Conservation (phyloP, 2,797 vertebrate species). For the Sebastes cheni region DNA sequence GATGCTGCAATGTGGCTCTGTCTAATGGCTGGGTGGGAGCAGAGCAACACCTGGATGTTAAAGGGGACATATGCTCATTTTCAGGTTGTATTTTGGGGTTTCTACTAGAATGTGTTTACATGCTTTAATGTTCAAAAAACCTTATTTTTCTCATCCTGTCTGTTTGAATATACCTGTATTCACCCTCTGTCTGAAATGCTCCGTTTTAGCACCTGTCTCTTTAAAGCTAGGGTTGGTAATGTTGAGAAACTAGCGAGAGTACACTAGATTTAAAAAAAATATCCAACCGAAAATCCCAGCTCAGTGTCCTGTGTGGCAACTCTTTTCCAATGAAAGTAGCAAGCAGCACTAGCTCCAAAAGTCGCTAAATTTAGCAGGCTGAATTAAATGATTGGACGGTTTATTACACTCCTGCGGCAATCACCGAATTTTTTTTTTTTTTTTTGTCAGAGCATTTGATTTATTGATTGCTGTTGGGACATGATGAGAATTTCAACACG, state of each 20-base stretch:
- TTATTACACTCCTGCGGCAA: neutral
- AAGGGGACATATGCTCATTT: neutral
- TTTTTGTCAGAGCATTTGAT: neutral
- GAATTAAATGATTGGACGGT: too few relatives aligned
- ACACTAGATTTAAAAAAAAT: too few relatives aligned
- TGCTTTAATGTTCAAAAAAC: neutral
- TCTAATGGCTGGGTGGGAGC: conserved; percentile 7
- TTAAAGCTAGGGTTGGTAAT: neutral
- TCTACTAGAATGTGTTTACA: neutral
- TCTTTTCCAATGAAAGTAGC: too few relatives aligned
- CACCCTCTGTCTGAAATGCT: neutral
- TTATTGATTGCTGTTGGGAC: neutral
- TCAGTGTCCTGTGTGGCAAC: too few relatives aligned
- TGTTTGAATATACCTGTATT: neutral
- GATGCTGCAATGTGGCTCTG: neutral
- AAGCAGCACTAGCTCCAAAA: too few relatives aligned
- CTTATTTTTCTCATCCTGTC: too few relatives aligned
- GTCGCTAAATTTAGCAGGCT: too few relatives aligned
- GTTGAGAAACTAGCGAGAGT: too few relatives aligned
- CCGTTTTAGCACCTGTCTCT: neutral
- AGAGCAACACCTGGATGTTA: neutral
- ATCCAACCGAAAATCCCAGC: too few relatives aligned
- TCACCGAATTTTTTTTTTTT: too few relatives aligned
- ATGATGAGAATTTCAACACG: neutral
- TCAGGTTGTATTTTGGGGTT: neutral